Evolutionary conservation across 1,140 invertebrate genomes (phyloP).

Genomic region (Carposina sasakii): DNA sequence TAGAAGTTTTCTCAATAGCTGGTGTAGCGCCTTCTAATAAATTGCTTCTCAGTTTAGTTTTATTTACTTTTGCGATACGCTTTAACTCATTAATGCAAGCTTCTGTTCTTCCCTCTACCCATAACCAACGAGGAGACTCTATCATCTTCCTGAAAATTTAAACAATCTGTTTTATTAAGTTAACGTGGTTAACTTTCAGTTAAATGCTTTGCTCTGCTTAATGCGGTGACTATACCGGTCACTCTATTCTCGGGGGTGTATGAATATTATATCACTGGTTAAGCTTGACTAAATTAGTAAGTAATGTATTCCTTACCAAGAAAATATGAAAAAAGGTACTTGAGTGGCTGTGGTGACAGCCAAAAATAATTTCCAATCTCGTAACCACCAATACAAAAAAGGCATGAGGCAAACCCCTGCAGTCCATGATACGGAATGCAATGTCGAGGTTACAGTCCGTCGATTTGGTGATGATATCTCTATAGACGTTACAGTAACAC

Average conservation of each 20-base stretch:
- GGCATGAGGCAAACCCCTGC: constrained; percentile 72
- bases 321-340: constrained; percentile 49
- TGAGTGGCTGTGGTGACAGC: constrained; percentile 61
- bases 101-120: constrained; percentile 73
- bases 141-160: constrained; percentile 68
- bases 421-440: constrained; percentile 57
- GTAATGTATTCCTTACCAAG: constrained; percentile 45
- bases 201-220: too few species aligned
- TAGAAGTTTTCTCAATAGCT: constrained; percentile 43
- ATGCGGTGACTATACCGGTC: too few species aligned
- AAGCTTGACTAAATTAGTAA: too few species aligned
- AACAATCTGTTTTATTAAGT: background rate
- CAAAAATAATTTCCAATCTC: constrained; percentile 73
- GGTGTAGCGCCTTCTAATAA: constrained; percentile 41
- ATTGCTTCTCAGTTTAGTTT: constrained; percentile 62
- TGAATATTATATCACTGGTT: too few species aligned
- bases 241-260: too few species aligned
- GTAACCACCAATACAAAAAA: constrained; percentile 73
- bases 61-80: constrained; percentile 78
- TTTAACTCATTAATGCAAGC: constrained; percentile 74
- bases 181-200: too few species aligned
- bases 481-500: constrained; percentile 41
- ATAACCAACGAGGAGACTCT: constrained; percentile 79
- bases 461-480: constrained; percentile 47
- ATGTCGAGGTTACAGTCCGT: constrained; percentile 30